Conservation (phyloP, 2,888 invertebrate genomes). For the Tipula lateralis region DNA sequence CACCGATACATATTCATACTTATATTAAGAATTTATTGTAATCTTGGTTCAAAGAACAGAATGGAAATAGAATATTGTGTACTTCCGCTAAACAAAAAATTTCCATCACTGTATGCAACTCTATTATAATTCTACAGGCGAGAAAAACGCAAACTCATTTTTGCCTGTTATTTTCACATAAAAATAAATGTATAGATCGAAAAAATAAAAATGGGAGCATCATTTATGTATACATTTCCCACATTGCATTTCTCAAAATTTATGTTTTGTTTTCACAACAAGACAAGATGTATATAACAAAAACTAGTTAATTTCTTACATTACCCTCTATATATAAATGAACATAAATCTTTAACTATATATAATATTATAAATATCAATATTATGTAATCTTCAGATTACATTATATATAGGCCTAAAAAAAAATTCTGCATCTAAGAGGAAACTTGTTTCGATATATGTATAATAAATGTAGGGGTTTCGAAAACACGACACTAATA, state of each 20-base stretch:
- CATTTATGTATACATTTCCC: not conserved
- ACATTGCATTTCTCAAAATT: not conserved
- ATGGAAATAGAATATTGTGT: no score
- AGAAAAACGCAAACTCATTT: not conserved
- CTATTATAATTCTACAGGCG: not conserved
- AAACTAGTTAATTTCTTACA: not conserved
- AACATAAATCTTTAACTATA: not conserved
- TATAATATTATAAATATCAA: not conserved
- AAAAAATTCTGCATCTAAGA: not conserved
- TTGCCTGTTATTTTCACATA: not conserved
- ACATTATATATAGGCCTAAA: not conserved
- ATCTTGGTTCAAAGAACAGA: no score
- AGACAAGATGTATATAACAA: not conserved
- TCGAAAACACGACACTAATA: not conserved
- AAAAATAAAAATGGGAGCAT: slow-evolving; percentile 12
- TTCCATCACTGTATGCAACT: no score
- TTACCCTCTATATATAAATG: not conserved
- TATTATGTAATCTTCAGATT: slow-evolving; percentile 1
- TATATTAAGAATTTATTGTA: no score
- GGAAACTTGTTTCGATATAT: not conserved
- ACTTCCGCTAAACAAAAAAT: no score
- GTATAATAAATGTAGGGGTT: not conserved
- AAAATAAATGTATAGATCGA: not conserved
- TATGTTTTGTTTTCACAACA: not conserved
- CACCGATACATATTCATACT: not conserved